Base-by-base conservation (phyloP, 2,888 invertebrate species). In the Drymonia ruficornis region DNA sequence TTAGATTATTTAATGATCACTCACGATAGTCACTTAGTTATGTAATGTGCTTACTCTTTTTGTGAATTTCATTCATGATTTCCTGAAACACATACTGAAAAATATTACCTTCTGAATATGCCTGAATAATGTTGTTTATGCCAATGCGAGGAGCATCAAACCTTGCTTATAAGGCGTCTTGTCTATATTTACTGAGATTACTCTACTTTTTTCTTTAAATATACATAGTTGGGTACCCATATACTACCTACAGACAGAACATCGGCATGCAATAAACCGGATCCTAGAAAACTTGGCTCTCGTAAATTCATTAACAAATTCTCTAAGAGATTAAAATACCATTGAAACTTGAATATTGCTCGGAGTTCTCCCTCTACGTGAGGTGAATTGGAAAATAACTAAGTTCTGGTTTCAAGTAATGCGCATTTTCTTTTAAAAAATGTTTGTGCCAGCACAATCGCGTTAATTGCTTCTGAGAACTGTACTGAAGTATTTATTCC, bases 251-350 rank as follows among this genome's bases (percentile, higher is more conserved):
- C 13, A 36, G 19, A 49, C 31, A 18, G 12, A 18, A 23, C n/a
- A 12, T 7, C 29, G 16, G 53, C 50, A 47, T 23, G 34, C 49
- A 49, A 54, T 52, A 52, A 59, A 54, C 43, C 15, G 3, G 13
- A 61, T 63, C 46, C 55, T 52, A n/a, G 12, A 36, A 52, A 59
- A 55, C 51, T 53, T 18, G 31, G 29, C 56, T 44, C 59, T 56
- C 42, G 53, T 52, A 65, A 67, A 67, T 67, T 64, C 59, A 67
- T 66, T 59, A 63, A 13, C 49, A n/a, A 64, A 64, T 67, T 67
- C 61, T 52, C 59, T 40, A 55, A 59, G 40, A 57, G 61, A 64
- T 68, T 67, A 65, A 56, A 61, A 64, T 55, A 47, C 61, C 59
- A 55, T 61, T 56, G 54, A 59, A 67, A 68, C 56, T 64, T 67